These are phyloP conservation scores for rabbit (Oryctolagus cuniculus) DNA, from an alignment of 2,113 vertebrate species.

Conservation along the genomic window DNA sequence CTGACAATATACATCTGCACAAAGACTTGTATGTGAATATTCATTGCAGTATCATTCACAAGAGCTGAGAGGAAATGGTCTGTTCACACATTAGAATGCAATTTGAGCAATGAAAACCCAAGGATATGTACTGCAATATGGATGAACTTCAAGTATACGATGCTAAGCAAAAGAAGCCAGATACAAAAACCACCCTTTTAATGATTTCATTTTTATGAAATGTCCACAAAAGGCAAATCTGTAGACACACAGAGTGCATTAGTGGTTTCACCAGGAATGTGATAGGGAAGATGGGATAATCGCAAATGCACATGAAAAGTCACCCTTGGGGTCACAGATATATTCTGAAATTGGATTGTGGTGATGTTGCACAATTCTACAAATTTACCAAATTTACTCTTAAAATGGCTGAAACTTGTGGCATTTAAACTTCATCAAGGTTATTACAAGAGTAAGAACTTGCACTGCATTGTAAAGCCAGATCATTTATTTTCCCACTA, in stretches of 20 bases:
- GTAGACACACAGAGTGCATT: not conserved
- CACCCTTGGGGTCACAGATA: not conserved
- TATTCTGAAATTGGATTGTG: not conserved
- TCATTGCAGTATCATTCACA: not conserved
- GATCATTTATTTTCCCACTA: constrained; percentile 4
- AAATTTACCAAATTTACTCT: constrained; percentile 3
- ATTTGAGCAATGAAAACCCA: not conserved
- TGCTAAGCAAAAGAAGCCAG: not conserved
- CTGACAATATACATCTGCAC: not conserved
- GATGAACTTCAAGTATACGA: not conserved
- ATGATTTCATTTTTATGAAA: not conserved
- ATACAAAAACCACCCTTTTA: not conserved
- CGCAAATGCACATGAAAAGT: not conserved
- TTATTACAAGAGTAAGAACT: not conserved
- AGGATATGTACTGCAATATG: not conserved
- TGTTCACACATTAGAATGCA: not conserved
- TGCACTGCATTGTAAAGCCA: not conserved
- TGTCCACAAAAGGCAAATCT: not conserved
- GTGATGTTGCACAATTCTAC: not conserved
- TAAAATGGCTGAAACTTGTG: not conserved
- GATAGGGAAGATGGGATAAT: not conserved
- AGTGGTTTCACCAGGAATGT: not conserved
- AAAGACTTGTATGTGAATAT: not conserved
- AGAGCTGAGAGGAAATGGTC: not conserved
- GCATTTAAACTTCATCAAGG: not conserved